phyloP scores from a whole-genome alignment of 1,140 invertebrate genomes.

The Orchestia grillus region DNA sequence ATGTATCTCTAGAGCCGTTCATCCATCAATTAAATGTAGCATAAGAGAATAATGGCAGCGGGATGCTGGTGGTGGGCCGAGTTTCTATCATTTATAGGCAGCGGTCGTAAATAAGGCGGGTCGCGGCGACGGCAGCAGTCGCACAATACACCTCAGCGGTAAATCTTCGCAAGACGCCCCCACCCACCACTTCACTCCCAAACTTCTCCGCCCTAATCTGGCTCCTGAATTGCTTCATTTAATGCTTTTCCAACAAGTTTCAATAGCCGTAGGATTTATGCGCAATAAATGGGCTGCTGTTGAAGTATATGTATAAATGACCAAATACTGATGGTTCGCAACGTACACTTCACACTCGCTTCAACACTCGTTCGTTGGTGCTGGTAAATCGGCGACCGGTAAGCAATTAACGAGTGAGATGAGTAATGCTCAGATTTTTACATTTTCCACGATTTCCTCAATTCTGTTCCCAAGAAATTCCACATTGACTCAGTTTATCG shows the following conservation, averaged over 20 bases:
- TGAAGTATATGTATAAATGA: not conserved
- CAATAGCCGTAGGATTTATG: not conserved
- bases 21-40: not conserved
- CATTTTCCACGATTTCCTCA: too few species aligned
- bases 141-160: slow-evolving; percentile 29
- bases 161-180: not conserved
- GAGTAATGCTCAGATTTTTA: too few species aligned
- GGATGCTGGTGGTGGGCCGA: not conserved
- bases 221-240: not conserved
- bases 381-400: too few species aligned
- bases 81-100: slow-evolving; percentile 26
- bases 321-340: too few species aligned
- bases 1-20: not conserved
- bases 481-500: too few species aligned
- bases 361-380: too few species aligned
- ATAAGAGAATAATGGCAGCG: not conserved
- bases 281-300: not conserved
- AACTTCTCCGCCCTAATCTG: not conserved
- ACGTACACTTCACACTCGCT: too few species aligned
- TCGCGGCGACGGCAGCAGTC: not conserved
- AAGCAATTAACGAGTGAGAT: too few species aligned
- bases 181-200: not conserved
- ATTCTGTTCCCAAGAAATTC: too few species aligned
- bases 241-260: not conserved
- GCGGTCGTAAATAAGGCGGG: not conserved